Conservation (phyloP, 2,888 invertebrate genomes). For the Elysia crispata region DNA sequence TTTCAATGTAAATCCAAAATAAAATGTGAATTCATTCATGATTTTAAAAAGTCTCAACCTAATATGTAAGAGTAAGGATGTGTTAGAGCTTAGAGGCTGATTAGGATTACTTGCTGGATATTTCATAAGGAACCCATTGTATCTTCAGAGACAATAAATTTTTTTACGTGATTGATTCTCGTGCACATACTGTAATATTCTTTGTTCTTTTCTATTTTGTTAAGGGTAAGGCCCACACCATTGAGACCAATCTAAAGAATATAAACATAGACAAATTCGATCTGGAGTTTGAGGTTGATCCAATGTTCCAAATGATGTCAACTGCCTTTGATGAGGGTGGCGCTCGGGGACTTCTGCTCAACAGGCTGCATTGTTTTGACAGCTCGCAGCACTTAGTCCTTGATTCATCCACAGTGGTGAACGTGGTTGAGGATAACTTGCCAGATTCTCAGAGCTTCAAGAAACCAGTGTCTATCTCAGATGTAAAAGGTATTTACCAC, state of each 20-base stretch:
- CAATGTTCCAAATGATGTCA: constrained; percentile 77
- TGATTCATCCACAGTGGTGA: constrained; percentile 72
- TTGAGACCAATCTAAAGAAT: constrained; percentile 77
- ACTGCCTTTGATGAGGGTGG: constrained; percentile 78
- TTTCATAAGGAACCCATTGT: no score
- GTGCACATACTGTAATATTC: no score
- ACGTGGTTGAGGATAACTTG: constrained; percentile 55
- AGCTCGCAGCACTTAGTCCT: constrained; percentile 74
- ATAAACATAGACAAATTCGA: constrained; percentile 77
- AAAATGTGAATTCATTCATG: no score
- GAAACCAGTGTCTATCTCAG: constrained; percentile 59
- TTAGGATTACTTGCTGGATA: no score
- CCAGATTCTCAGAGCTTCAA: constrained; percentile 42
- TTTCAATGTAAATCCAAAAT: no score
- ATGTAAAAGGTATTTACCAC: constrained; percentile 64
- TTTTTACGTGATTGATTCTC: no score
- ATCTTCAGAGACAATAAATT: no score
- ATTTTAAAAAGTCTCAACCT: no score
- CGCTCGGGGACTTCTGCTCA: constrained; percentile 75
- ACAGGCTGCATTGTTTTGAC: constrained; percentile 72
- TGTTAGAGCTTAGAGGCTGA: no score
- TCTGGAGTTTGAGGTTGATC: constrained; percentile 77
- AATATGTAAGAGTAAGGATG: no score
- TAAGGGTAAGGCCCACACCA: constrained; percentile 60
- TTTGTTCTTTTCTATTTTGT: no score